phyloP scores from a whole-genome alignment of 2,888 invertebrate genomes.

The Heliconius charithonia region DNA sequence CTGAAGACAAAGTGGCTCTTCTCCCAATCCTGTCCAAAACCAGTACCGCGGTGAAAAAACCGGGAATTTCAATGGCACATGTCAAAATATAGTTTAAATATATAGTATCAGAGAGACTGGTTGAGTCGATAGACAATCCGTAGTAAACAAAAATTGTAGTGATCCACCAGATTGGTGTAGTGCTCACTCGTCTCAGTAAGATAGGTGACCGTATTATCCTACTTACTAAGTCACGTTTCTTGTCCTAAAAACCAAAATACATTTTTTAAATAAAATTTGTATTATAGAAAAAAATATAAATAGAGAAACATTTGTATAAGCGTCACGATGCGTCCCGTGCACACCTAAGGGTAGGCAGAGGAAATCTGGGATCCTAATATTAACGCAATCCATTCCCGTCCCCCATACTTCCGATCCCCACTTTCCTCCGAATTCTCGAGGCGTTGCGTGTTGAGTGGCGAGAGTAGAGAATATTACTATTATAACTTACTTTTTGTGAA shows the following conservation, averaged over 20 bases:
- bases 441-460: too few relatives aligned
- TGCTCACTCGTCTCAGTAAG: constrained; percentile 79
- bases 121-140: constrained; percentile 88
- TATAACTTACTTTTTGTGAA: constrained; percentile 24
- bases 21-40: constrained; percentile 77
- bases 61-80: constrained; percentile 86
- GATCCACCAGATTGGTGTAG: constrained; percentile 88
- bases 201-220: constrained; percentile 77
- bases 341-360: too few relatives aligned
- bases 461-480: neutral
- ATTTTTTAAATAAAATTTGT: neutral
- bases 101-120: constrained; percentile 86
- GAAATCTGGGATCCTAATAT: too few relatives aligned
- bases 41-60: constrained; percentile 82
- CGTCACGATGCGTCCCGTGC: too few relatives aligned
- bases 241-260: constrained; percentile 30
- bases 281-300: neutral
- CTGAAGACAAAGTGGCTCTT: constrained; percentile 59
- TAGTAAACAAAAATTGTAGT: constrained; percentile 88
- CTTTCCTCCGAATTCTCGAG: too few relatives aligned
- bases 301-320: neutral
- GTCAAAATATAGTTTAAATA: constrained; percentile 86
- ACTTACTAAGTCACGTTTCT: constrained; percentile 52
- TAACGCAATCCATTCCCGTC: too few relatives aligned
- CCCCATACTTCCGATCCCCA: too few relatives aligned